Evolutionary conservation across 2,797 vertebrate species (phyloP), one percentile per base, ranked within the genome.

Genomic region (Pipistrellus nathusii): DNA sequence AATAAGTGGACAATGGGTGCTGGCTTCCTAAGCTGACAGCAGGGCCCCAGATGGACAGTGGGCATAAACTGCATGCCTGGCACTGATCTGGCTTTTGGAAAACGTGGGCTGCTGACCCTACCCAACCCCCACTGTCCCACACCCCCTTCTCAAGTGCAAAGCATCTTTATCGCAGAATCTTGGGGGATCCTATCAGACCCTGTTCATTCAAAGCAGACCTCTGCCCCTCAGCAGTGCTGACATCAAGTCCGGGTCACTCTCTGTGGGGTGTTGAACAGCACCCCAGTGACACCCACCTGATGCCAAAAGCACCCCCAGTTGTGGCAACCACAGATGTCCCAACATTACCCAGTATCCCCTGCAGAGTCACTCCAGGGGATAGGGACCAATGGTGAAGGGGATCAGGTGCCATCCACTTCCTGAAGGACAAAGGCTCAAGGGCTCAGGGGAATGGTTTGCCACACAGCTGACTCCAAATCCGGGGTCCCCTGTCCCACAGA

Each of bases 181-280:
- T 4, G 7, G 8, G 55, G 35, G 35, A 7, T 5, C 32, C 46
- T 14, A 10, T 8, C 53, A 69, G 68, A 25, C 0, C 55, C 81
- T 11, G 1, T 2, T 20, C 5, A 3, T 21, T 20, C 35, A 9
- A 4, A 25, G 51, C 27, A 23, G 71, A 25, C 0, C 9, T 3
- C 32, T 41, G 21, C 15, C 25, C 1, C 0, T 0, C 1, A 9
- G 23, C 38, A 25, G 57, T 2, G 25, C 2, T 17, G 13, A n/a
- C 53, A 6, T 7, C 0, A 6, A n/a, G 23, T 35, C 41, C 1
- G 0, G 17, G 15, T 51, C 41, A 2, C 14, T 38, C 73, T 30
- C 14, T 3, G n/a, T 1, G 21, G 38, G 73, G 46, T 11, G 32
- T n/a, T 25, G 10, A 57, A 44, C 21, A 46, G 30, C 6, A 5